Conservation (phyloP, 2,113 vertebrate species). For the Athene noctua region DNA sequence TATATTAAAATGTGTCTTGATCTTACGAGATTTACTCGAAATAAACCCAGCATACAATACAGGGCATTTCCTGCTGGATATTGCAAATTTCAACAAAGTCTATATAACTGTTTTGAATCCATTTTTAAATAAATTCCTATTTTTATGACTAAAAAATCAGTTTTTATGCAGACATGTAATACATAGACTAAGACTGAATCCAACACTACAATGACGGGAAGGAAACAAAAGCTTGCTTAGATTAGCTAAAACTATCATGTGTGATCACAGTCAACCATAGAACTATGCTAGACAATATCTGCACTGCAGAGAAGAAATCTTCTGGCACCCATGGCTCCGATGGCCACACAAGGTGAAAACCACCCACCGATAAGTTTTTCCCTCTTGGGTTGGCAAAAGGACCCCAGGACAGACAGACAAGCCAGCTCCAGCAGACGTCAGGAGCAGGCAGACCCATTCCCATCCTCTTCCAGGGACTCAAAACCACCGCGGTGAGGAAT, state of each 20-base stretch:
- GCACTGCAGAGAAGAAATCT: neutral
- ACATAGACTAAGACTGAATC: neutral
- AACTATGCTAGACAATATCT: neutral
- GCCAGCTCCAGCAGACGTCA: neutral
- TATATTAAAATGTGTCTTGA: conserved; percentile 33
- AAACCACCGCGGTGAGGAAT: neutral
- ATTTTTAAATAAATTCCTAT: neutral
- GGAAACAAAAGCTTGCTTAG: neutral
- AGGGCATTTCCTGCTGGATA: neutral
- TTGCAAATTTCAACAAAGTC: neutral
- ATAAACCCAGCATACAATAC: neutral
- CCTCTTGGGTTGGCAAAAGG: neutral
- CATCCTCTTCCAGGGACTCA: neutral
- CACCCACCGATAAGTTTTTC: neutral
- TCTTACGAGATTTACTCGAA: conserved; percentile 6
- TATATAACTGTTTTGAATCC: neutral
- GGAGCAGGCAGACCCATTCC: neutral
- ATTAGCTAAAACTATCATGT: neutral
- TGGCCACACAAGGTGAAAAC: neutral
- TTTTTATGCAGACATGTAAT: neutral
- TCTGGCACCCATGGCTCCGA: neutral
- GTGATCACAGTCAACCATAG: neutral
- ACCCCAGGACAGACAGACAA: neutral
- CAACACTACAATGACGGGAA: neutral
- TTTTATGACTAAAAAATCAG: neutral